Base-by-base conservation (phyloP, 1,140 invertebrate genomes). In the Drosophila sp. region DNA sequence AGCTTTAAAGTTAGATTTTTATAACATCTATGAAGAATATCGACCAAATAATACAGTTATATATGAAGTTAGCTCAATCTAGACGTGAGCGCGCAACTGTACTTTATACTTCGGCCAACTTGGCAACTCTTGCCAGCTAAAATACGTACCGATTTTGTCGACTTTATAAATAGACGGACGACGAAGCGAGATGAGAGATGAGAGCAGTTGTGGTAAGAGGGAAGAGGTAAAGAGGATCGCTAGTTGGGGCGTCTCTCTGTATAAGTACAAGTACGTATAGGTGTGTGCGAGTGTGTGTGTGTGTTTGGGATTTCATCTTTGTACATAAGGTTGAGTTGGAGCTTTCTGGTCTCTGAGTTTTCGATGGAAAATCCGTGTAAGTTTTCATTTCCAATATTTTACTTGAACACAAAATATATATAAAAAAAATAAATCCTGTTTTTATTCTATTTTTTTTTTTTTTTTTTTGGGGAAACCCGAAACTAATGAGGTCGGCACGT, bases 161-260 rank as follows among this genome's bases (percentile, higher is more conserved):
- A 87, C 79, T 89, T 87, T 87, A 87, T 82, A 87, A 87, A 87
- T 87, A 87, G 82, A 80, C 43, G 38, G 58, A 21, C 21, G 51
- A 27, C 29, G 9, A 63, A 46, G 51, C 21, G 29, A 48, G 53
- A 46, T 43, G n/a, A 57, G 36, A 29, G 36, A 25, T n/a, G 5
- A 16, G 27, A 50, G 27, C 27, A 29, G 9, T 7, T 2, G 21
- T 9, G 6, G 16, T 21, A 21, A 2, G 25, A 3, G 25, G 45
- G 13, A 34, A 45, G 18, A 54, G 61, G 53, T 53, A 54, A 38
- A 43, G 54, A 72, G 54, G 63, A 72, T 72, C 70, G 70, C 61
- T 65, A 18, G 50, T 27, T 38, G 32, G 32, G 57, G 41, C 43
- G 46, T 25, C 16, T 59, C 41, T 59, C 41, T 14, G 7, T 51